Percentiles rank a stretch among this genome's conserved stretches.
Conservation (phyloP, 2,888 invertebrate species). For the Choreutis nemorana region DNA sequence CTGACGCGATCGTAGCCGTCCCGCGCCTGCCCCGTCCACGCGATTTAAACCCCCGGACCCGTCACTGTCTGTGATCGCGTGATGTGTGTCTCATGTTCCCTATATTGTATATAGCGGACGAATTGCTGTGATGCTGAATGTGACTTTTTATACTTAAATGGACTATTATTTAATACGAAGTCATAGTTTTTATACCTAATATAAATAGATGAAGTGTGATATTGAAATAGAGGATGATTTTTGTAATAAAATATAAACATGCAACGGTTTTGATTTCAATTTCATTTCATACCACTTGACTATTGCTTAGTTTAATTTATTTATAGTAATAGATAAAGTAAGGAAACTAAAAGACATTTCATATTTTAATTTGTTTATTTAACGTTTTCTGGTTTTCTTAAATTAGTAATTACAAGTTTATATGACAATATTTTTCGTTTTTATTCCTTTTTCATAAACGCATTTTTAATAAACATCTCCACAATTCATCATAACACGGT, state of each 20-base stretch:
- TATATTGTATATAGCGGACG: conserved; percentile 56
- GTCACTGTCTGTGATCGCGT: conserved; percentile 54
- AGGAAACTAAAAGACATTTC: conserved; percentile 40
- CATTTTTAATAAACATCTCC: conserved; percentile 65
- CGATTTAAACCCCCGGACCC: conserved; percentile 22
- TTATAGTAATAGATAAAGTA: background rate
- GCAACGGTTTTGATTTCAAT: conserved; percentile 22
- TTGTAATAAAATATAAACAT: conserved; percentile 52
- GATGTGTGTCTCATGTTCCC: conserved; percentile 44
- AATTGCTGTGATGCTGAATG: conserved; percentile 49
- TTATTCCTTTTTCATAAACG: conserved; percentile 64
- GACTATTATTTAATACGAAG: conserved; percentile 62
- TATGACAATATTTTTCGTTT: conserved; percentile 64
- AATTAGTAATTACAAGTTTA: conserved; percentile 65
- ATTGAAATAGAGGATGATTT: conserved; percentile 59
- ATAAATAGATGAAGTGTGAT: conserved; percentile 68
- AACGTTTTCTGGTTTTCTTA: conserved; percentile 64
- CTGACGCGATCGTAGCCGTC: conserved; percentile 1
- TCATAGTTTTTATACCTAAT: conserved; percentile 65
- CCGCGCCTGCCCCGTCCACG: conserved; percentile 8
- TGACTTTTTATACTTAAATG: conserved; percentile 51
- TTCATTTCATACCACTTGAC: no score
- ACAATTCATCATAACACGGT: conserved; percentile 64
- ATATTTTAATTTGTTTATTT: conserved; percentile 65
- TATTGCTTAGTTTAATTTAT: conserved; percentile 8